A percentile compares a stretch with the other conserved stretches of the same genome.
These are phyloP conservation scores for Ips typographus DNA, from an alignment of 1,140 invertebrate genomes.

Conservation along the genomic window DNA sequence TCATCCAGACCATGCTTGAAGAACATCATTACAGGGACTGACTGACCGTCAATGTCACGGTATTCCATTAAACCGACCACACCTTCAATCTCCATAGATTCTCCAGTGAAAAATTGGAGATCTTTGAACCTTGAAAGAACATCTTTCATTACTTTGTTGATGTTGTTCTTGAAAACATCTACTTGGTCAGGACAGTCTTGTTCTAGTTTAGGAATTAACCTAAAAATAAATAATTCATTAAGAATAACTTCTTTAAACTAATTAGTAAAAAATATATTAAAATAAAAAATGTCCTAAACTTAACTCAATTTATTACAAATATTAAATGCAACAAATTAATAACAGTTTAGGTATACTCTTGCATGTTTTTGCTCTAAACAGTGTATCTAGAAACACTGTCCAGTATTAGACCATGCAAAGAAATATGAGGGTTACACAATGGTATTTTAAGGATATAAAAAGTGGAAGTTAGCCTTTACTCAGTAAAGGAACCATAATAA, in stretches of 20 bases:
- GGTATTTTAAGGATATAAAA: too few relatives aligned
- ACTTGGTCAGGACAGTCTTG: slow-evolving; percentile 80
- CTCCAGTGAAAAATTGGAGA: slow-evolving; percentile 92
- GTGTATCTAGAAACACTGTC: slow-evolving; percentile 32
- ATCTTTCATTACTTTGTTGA: slow-evolving; percentile 95
- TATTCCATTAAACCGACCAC: slow-evolving; percentile 93
- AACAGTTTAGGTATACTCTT: slow-evolving; percentile 40
- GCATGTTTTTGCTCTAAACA: slow-evolving; percentile 48
- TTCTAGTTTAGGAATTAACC: slow-evolving; percentile 79
- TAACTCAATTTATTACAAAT: slow-evolving; percentile 31
- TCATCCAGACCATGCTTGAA: slow-evolving; percentile 94
- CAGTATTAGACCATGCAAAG: slow-evolving; percentile 50
- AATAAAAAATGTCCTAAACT: slow-evolving; percentile 29
- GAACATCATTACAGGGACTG: slow-evolving; percentile 87
- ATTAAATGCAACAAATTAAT: slow-evolving; percentile 29
- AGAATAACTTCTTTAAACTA: slow-evolving; percentile 2
- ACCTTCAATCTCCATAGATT: slow-evolving; percentile 92
- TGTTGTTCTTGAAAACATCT: slow-evolving; percentile 86
- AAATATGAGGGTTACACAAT: too few relatives aligned
- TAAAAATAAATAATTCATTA: slow-evolving; percentile 51
- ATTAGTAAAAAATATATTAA: slow-evolving; percentile 17
- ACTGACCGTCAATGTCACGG: slow-evolving; percentile 80
- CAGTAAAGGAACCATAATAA: too few relatives aligned
- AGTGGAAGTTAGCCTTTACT: too few relatives aligned
- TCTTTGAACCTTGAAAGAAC: slow-evolving; percentile 90